These are phyloP conservation scores for Apocrypta bakeri DNA, from an alignment of 1,140 invertebrate genomes.

Conservation along the genomic window DNA sequence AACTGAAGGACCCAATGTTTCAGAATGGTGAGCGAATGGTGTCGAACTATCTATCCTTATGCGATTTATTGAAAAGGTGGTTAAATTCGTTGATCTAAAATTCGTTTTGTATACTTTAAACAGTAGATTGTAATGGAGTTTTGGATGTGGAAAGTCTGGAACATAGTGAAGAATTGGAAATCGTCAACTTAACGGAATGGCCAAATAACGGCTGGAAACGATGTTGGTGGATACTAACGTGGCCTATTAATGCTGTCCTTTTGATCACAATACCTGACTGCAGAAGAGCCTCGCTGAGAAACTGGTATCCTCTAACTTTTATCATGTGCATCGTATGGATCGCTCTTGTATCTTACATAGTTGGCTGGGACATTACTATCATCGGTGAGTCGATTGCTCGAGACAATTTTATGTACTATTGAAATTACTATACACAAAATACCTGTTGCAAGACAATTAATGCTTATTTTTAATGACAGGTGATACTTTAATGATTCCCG, in stretches of 20 bases:
- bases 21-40: conserved; percentile 51
- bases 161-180: conserved; percentile 62
- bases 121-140: conserved; percentile 52
- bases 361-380: conserved; percentile 83
- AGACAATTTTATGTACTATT: not conserved
- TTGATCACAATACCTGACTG: conserved; percentile 87
- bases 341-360: conserved; percentile 78
- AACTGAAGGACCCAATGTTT: conserved; percentile 52
- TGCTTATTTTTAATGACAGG: conserved; percentile 69
- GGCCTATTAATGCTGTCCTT: conserved; percentile 83
- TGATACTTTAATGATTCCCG: conserved; percentile 79
- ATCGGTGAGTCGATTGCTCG: conserved; percentile 75
- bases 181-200: conserved; percentile 77
- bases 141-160: conserved; percentile 58
- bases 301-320: conserved; percentile 79
- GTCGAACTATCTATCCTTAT: too few relatives aligned
- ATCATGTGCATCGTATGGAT: conserved; percentile 82
- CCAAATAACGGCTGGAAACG: conserved; percentile 73
- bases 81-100: too few relatives aligned
- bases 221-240: conserved; percentile 82
- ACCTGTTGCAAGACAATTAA: not conserved
- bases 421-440: not conserved
- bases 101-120: too few relatives aligned
- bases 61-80: too few relatives aligned
- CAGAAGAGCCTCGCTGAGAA: conserved; percentile 72